Evolutionary conservation across 2,113 vertebrate genomes (phyloP).

Genomic region (Paramormyrops kingsleyae): DNA sequence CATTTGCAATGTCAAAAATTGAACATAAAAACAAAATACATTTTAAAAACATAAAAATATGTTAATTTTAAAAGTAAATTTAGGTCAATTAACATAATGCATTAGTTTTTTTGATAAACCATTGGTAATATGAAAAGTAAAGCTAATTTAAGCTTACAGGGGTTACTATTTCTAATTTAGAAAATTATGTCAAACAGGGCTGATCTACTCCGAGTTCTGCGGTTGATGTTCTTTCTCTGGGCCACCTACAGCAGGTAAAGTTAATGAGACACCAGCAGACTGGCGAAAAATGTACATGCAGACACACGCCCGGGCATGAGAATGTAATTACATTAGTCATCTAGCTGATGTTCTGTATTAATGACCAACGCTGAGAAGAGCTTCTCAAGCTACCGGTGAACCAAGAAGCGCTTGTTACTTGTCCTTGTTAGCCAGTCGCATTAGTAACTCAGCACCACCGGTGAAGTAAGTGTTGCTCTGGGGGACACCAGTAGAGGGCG

Average conservation of each 20-base stretch:
- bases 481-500: background rate
- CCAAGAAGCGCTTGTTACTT: background rate
- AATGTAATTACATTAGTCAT: constrained; percentile 32
- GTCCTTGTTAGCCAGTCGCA: background rate
- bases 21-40: background rate
- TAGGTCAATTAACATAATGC: background rate
- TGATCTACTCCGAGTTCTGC: background rate
- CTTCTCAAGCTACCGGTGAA: background rate
- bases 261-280: background rate
- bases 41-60: background rate
- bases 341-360: constrained; percentile 17
- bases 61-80: background rate
- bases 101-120: background rate
- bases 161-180: background rate
- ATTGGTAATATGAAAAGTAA: background rate
- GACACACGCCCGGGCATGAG: constrained; percentile 32
- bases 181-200: background rate
- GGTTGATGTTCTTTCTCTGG: background rate
- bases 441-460: background rate
- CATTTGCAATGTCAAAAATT: background rate
- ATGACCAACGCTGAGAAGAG: background rate
- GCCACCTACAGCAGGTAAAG: background rate
- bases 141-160: background rate
- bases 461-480: background rate
- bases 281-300: background rate